Evolutionary conservation across 2,888 invertebrate genomes (phyloP), one percentile per base, ranked within the genome.

Genomic region (Apamea epomidion): DNA sequence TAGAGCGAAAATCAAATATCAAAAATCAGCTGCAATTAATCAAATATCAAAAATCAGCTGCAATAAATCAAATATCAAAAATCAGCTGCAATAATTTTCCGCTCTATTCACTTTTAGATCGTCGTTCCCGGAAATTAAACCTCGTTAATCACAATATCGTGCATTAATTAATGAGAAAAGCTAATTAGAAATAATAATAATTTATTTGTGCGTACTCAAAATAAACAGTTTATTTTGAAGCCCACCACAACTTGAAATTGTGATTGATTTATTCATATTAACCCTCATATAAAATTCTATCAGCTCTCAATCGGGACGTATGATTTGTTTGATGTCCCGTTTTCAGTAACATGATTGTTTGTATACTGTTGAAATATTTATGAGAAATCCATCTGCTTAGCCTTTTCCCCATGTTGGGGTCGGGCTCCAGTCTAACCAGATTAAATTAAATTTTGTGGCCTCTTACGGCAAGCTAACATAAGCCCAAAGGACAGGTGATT

Each of bases 261-360:
- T 75, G n/a, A 74, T 83, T 81, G 48, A 70, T 74, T 74, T 74
- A 78, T 86, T 78, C 25, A 65, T 75, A 72, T 71, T 45, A 45
- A 60, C 21, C 16, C 45, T 73, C 72, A 84, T 77, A 70, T 74
- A 65, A 76, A 70, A 87, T 87, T 82, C 70, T 60, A 71, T 78
- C 62, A 76, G 68, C 58, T 60, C 25, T 67, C 14, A 70, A 74
- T 72, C 62, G 42, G 18, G 48, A 76, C n/a, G 12, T 72, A 51
- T 70, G 42, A 74, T 48, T 54, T 42, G 42, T 71, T 42, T 76
- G 14, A 81, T 72, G 32, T n/a, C n/a, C 29, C 16, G 8, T 60
- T 76, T 71, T 62, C 76, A 51, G 3, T 60, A 21, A 69, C 45
- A 62, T 54, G 42, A 58, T 42, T 42, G 14, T 75, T 51, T 48